phyloP scores from a whole-genome alignment of 2,888 invertebrate genomes.

The Acanthosepion lycidas region DNA sequence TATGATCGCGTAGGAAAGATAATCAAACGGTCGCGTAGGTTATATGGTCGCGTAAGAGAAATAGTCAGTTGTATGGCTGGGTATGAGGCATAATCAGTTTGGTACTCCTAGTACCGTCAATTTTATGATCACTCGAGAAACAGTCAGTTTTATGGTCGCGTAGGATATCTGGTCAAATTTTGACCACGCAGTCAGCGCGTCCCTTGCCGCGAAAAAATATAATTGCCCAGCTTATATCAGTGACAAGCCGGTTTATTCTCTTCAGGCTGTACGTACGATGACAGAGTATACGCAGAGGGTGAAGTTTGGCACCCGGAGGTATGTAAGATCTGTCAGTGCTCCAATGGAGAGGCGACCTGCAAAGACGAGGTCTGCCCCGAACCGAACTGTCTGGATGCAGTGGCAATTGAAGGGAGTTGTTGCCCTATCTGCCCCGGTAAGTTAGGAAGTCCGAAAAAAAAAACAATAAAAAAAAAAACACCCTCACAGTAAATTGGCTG shows the following conservation, averaged over 20 bases:
- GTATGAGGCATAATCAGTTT: not conserved
- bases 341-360: conserved; percentile 48
- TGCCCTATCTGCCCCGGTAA: conserved; percentile 49
- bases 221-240: not conserved
- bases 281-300: conserved; percentile 24
- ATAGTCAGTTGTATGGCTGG: not conserved
- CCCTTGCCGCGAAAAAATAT: not conserved
- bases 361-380: conserved; percentile 42
- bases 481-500: not conserved
- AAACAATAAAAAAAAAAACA: not conserved
- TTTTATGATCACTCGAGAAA: not conserved
- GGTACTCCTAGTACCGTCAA: not conserved
- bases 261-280: conserved; percentile 38
- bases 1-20: no score
- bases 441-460: not conserved
- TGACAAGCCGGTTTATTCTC: not conserved
- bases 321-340: conserved; percentile 46
- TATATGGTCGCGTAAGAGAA: not conserved
- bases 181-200: conserved; percentile 6
- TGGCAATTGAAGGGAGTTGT: conserved; percentile 48
- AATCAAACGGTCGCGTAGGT: no score
- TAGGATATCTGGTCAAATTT: not conserved
- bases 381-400: conserved; percentile 45
- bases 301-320: conserved; percentile 45
- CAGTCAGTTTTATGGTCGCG: not conserved